These are phyloP conservation scores for Andrena minutula DNA, from an alignment of 2,888 invertebrate species.

Conservation along the genomic window DNA sequence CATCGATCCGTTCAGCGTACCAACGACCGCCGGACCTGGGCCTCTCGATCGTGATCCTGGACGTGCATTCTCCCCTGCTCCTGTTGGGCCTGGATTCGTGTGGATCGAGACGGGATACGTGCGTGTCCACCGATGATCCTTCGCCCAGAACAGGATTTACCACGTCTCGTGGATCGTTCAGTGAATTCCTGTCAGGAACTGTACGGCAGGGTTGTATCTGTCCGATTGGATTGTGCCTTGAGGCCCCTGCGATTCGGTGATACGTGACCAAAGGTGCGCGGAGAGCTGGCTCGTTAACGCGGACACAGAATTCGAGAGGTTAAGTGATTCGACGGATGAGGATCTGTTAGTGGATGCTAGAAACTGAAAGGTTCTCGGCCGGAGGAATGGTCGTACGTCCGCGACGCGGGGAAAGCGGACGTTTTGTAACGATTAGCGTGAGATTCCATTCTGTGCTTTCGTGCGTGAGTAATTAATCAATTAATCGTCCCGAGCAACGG, in stretches of 20 bases:
- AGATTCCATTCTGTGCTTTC: neutral
- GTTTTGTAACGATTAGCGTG: slow-evolving; percentile 21
- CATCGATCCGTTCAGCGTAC: neutral
- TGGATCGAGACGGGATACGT: neutral
- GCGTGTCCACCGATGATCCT: slow-evolving; percentile 6
- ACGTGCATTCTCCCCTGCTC: slow-evolving; percentile 1
- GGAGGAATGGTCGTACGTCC: slow-evolving; percentile 18
- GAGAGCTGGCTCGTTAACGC: slow-evolving; percentile 17
- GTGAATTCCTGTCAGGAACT: slow-evolving; percentile 3
- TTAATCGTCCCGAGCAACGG: slow-evolving; percentile 36
- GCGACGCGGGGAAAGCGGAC: slow-evolving; percentile 25
- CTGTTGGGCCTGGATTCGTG: neutral
- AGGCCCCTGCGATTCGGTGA: slow-evolving; percentile 2
- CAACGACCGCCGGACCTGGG: slow-evolving; percentile 3
- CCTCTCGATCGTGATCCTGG: slow-evolving; percentile 5
- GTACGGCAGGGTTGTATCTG: slow-evolving; percentile 1
- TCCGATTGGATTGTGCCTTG: neutral
- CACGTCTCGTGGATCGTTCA: neutral
- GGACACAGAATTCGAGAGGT: slow-evolving; percentile 25
- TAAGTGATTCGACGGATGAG: slow-evolving; percentile 23
- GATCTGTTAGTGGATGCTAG: slow-evolving; percentile 4
- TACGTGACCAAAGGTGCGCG: neutral
- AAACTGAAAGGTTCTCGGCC: slow-evolving; percentile 32
- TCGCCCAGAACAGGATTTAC: slow-evolving; percentile 11
- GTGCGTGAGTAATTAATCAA: slow-evolving; percentile 48